These are phyloP conservation scores for Phortica okadai DNA, from an alignment of 2,888 invertebrate genomes.

Conservation along the genomic window DNA sequence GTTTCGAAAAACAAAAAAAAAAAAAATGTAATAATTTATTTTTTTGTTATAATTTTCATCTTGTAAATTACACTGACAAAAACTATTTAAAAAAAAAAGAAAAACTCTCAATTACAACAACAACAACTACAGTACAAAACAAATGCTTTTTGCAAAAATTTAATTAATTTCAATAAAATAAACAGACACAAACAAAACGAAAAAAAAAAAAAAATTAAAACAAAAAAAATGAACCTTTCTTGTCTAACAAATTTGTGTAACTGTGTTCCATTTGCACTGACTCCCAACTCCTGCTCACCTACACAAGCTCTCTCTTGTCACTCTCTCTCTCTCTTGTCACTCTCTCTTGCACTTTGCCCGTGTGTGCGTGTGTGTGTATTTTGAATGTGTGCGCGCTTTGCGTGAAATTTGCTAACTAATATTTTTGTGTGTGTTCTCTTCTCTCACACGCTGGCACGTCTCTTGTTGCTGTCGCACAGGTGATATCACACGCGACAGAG, in stretches of 20 bases:
- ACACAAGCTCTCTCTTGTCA: neutral
- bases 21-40: neutral
- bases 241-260: constrained; percentile 14
- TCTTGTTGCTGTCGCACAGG: constrained; percentile 77
- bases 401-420: constrained; percentile 12
- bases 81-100: constrained; percentile 20
- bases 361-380: neutral
- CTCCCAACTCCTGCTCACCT: constrained; percentile 38
- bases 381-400: neutral
- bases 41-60: neutral
- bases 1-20: constrained; percentile 43
- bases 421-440: constrained; percentile 35
- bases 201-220: constrained; percentile 46
- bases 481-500: constrained; percentile 85
- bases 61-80: constrained; percentile 34
- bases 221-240: constrained; percentile 25
- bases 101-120: constrained; percentile 32
- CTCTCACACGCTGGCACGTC: constrained; percentile 29
- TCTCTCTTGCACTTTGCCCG: constrained; percentile 19
- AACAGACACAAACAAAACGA: constrained; percentile 32
- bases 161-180: constrained; percentile 30
- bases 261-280: constrained; percentile 41
- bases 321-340: constrained; percentile 33
- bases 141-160: constrained; percentile 30
- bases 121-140: constrained; percentile 36